Evolutionary conservation across 2,113 vertebrate species (phyloP).

Genomic region (Leucoraja erinaceus): DNA sequence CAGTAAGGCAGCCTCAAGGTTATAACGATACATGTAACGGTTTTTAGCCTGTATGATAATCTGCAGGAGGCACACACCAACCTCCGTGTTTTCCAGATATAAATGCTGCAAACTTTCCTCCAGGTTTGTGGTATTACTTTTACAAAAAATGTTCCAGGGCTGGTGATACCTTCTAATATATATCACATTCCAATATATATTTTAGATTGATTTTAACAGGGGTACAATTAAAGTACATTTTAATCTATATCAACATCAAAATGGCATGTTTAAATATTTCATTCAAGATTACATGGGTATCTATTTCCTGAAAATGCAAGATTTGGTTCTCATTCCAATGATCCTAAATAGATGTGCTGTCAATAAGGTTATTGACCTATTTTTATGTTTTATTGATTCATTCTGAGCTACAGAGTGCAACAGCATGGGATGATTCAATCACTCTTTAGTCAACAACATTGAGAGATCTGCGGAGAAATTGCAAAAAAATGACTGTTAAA

Average conservation of each 20-base stretch:
- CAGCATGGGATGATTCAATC: conserved; percentile 17
- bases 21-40: neutral
- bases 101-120: neutral
- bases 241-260: neutral
- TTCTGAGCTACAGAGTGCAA: conserved; percentile 10
- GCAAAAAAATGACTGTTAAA: neutral
- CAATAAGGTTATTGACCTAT: neutral
- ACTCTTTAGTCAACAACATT: neutral
- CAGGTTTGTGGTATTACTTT: neutral
- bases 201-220: neutral
- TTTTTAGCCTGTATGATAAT: neutral
- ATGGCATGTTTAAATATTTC: neutral
- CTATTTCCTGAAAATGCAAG: neutral
- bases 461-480: neutral
- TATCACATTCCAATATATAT: neutral
- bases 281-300: neutral
- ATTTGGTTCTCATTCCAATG: neutral
- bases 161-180: neutral
- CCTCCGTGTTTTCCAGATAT: neutral
- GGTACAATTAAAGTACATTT: neutral
- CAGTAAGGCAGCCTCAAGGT: neutral
- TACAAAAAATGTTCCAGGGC: neutral
- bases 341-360: neutral
- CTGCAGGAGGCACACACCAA: neutral
- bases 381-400: conserved; percentile 29